phyloP scores from a whole-genome alignment of 2,888 invertebrate species.

The Uloborus plumipes region DNA sequence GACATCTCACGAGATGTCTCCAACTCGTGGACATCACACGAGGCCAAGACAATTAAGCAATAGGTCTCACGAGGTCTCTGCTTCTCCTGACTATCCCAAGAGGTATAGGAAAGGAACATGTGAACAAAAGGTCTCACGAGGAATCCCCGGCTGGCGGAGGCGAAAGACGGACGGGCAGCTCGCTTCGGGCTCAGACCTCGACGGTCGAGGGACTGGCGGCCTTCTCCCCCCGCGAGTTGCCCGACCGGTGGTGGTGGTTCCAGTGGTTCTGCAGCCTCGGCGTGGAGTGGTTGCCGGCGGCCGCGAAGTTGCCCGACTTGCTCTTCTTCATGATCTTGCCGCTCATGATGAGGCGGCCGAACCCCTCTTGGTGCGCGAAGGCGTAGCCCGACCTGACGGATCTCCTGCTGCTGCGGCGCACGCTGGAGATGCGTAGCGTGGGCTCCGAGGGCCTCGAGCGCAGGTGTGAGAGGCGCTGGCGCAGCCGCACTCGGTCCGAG shows the following conservation, averaged over 20 bases:
- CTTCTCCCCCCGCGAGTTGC: slow-evolving; percentile 36
- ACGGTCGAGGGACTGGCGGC: slow-evolving; percentile 57
- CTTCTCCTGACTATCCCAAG: too few species aligned
- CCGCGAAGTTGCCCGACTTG: slow-evolving; percentile 42
- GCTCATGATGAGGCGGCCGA: slow-evolving; percentile 95
- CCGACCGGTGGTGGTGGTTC: slow-evolving; percentile 16
- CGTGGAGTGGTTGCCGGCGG: slow-evolving; percentile 36
- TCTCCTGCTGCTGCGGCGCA: slow-evolving; percentile 88
- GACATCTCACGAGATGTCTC: too few species aligned
- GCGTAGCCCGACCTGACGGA: slow-evolving; percentile 97
- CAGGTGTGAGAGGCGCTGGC: slow-evolving; percentile 74
- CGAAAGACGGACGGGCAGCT: background rate
- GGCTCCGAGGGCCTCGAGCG: slow-evolving; percentile 82
- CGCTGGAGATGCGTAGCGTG: slow-evolving; percentile 86
- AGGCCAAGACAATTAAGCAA: too few species aligned
- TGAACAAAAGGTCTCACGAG: too few species aligned
- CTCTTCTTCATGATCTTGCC: slow-evolving; percentile 87
- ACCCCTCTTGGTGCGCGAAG: slow-evolving; percentile 98
- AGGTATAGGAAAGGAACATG: too few species aligned
- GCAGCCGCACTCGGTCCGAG: slow-evolving; percentile 89
- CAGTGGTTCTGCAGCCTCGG: slow-evolving; percentile 50
- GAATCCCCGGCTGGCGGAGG: too few species aligned
- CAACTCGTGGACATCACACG: too few species aligned
- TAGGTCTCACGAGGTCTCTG: too few species aligned
- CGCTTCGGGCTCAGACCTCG: slow-evolving; percentile 17